Evolutionary conservation across 2,797 vertebrate species (phyloP).

Genomic region (Gambusia yucatana): DNA sequence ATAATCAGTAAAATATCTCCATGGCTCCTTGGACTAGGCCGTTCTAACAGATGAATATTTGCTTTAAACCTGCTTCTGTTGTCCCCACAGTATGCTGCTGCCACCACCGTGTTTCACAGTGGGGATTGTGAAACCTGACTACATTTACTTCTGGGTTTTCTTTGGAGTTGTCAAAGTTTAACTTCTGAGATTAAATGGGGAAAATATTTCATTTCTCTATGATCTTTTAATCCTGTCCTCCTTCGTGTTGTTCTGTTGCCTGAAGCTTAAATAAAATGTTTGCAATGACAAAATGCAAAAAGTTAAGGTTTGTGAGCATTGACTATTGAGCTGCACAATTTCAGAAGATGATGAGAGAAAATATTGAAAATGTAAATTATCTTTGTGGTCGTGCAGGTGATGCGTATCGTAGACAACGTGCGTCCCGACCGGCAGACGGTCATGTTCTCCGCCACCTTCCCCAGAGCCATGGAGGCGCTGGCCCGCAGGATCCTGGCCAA

Average conservation of each 20-base stretch:
- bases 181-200: neutral
- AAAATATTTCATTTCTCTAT: neutral
- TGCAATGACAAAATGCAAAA: neutral
- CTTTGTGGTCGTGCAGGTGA: slow-evolving; percentile 83
- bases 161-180: neutral
- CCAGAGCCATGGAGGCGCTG: slow-evolving; percentile 97
- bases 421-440: slow-evolving; percentile 97
- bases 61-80: neutral
- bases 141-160: neutral
- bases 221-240: neutral
- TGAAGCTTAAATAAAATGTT: neutral
- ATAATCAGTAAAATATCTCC: no score
- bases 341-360: neutral
- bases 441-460: slow-evolving; percentile 99
- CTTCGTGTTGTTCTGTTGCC: neutral
- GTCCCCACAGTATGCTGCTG: neutral
- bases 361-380: neutral
- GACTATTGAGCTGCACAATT: neutral
- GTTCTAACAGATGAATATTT: neutral
- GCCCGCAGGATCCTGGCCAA: slow-evolving; percentile 94
- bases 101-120: neutral
- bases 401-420: slow-evolving; percentile 98
- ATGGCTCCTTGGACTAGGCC: neutral
- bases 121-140: neutral
- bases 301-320: neutral